Conservation (phyloP, 2,888 invertebrate genomes). For the Maniola hyperantus region DNA sequence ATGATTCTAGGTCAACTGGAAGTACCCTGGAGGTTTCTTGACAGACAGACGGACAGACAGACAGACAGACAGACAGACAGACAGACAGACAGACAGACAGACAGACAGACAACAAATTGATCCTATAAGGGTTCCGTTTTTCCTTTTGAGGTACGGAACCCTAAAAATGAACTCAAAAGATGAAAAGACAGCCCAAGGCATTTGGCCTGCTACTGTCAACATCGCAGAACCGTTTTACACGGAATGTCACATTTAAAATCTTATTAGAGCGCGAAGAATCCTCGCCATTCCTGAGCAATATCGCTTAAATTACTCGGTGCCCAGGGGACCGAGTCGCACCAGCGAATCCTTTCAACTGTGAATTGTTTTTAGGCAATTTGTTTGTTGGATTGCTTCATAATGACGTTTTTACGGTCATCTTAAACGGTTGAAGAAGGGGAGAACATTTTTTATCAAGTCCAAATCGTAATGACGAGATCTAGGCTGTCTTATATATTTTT, state of each 20-base stretch:
- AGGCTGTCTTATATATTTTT: too few relatives aligned
- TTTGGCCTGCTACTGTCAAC: slow-evolving; percentile 14
- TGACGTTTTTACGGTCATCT: slow-evolving; percentile 36
- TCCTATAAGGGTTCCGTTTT: too few relatives aligned
- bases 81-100: too few relatives aligned
- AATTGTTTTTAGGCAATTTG: slow-evolving; percentile 45
- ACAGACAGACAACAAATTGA: too few relatives aligned
- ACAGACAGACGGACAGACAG: too few relatives aligned
- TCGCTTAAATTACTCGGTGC: slow-evolving; percentile 55
- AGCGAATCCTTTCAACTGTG: slow-evolving; percentile 53
- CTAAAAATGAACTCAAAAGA: neutral
- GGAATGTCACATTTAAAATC: slow-evolving; percentile 70
- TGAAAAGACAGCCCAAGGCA: neutral
- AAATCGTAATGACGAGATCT: neutral
- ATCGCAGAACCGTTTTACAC: slow-evolving; percentile 56
- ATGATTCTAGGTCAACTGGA: too few relatives aligned
- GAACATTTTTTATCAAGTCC: neutral
- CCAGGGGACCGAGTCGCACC: slow-evolving; percentile 49
- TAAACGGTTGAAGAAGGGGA: slow-evolving; percentile 6
- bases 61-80: too few relatives aligned
- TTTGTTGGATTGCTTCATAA: slow-evolving; percentile 41
- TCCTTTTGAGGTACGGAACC: too few relatives aligned
- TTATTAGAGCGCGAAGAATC: slow-evolving; percentile 61
- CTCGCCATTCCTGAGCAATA: slow-evolving; percentile 51
- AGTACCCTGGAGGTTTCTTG: too few relatives aligned